A percentile compares a stretch with the other conserved stretches of the same genome.
Evolutionary conservation across 2,113 vertebrate species (phyloP).

Genomic region (Oplegnathus fasciatus): DNA sequence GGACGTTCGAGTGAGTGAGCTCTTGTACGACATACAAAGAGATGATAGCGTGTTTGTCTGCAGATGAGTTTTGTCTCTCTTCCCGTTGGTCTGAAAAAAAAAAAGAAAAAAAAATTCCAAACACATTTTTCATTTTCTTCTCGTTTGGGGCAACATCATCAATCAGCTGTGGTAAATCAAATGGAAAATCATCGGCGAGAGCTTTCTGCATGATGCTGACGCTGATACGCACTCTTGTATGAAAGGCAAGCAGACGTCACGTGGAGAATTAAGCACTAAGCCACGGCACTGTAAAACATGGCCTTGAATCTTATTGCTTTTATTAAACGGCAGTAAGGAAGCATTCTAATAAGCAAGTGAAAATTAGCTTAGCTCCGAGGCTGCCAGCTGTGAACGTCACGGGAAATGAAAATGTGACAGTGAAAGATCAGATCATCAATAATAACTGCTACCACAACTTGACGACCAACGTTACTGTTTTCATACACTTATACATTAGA

Average conservation of each 20-base stretch:
- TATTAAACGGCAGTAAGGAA: slow-evolving; percentile 58
- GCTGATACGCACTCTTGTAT: slow-evolving; percentile 51
- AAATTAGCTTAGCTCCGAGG: slow-evolving; percentile 41
- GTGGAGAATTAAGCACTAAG: slow-evolving; percentile 48
- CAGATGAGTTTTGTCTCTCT: slow-evolving; percentile 32
- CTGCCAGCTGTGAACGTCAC: slow-evolving; percentile 46
- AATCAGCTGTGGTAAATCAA: slow-evolving; percentile 74
- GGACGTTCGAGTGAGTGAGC: slow-evolving; percentile 6
- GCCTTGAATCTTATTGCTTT: slow-evolving; percentile 52
- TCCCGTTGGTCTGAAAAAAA: not conserved
- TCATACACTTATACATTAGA: slow-evolving; percentile 2
- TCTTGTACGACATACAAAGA: slow-evolving; percentile 38
- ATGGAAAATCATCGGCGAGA: slow-evolving; percentile 57
- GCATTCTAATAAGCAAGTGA: slow-evolving; percentile 58
- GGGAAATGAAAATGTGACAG: slow-evolving; percentile 59
- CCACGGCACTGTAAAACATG: slow-evolving; percentile 42
- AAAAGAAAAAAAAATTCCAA: slow-evolving; percentile 7
- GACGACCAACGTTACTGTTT: not conserved
- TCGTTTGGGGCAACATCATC: slow-evolving; percentile 61
- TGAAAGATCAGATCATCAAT: slow-evolving; percentile 53
- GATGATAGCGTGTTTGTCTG: slow-evolving; percentile 19
- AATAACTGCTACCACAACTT: slow-evolving; percentile 29
- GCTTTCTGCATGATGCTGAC: slow-evolving; percentile 52
- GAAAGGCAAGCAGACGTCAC: slow-evolving; percentile 60
- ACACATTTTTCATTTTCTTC: slow-evolving; percentile 67